Base-by-base conservation (phyloP, 2,888 invertebrate species). In the Dusona sp. region DNA sequence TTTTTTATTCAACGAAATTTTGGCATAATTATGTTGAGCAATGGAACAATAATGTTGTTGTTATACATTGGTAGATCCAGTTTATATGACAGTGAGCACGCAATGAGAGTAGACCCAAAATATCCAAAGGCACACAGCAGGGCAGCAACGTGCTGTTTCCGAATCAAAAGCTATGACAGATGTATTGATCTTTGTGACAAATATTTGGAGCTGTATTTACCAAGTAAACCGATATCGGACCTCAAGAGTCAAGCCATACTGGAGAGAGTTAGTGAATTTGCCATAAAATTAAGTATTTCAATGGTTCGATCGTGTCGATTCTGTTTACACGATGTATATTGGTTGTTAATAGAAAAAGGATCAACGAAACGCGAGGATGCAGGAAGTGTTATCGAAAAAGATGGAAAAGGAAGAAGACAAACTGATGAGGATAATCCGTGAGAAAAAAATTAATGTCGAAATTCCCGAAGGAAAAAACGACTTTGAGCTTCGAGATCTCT, bases 41-140 rank as follows among this genome's bases (percentile, higher is more conserved):
- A 77, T 61, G 73, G 72, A 82, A n/a, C 19, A 42, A 48, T 73
- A n/a, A 57, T 25, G n/a, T n/a, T 45, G 16, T 48, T 77, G 36
- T 29, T 45, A 13, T 22, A 3, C 48, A 74, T 75, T 36, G 1
- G 16, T 25, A 79, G 96, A 89, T 98, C 98, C 3, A 95, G 98
- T 13, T 94, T 98, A 22, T 95, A 95, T 86, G 99, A 99, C 93
- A 97, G 98, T 88, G 96, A 97, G 91, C 95, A 95, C 90, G 98
- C 99, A 0, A 91, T 98, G 33, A 96, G 96, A 91, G 95, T 97
- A 67, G 97, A 98, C 89, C 96, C 97, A 0, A 95, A 96, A 86
- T 98, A 99, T 93, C 93, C 95, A 0, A 99, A 99, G 95, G 97
- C 98, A 0, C 95, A 97, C 81, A 93, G 96, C 48, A 95, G 98